phyloP scores from a whole-genome alignment of 2,888 invertebrate genomes.

The Tachystola acroxantha region DNA sequence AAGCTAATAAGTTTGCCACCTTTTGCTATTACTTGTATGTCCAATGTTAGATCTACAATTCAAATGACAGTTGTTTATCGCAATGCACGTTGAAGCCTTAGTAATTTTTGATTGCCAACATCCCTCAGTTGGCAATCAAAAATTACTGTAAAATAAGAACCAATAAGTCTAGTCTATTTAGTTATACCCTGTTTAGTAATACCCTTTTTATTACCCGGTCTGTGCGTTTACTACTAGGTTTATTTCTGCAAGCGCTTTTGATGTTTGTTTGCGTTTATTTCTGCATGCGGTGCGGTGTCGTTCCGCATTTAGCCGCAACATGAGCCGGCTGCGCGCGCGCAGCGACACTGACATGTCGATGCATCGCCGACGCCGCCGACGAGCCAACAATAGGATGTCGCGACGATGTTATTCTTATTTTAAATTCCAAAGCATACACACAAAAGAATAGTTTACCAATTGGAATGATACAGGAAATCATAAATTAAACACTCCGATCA shows the following conservation, averaged over 20 bases:
- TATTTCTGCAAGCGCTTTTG: conserved; percentile 25
- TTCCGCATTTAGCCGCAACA: conserved; percentile 67
- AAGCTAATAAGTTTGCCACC: too few species aligned
- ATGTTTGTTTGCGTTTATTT: conserved; percentile 63
- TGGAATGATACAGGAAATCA: conserved; percentile 11
- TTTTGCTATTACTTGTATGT: too few species aligned
- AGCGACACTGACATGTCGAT: conserved; percentile 33
- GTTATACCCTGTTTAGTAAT: too few species aligned
- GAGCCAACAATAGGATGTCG: conserved; percentile 38
- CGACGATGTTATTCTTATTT: conserved; percentile 21
- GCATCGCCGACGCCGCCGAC: conserved; percentile 33
- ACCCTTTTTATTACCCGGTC: too few species aligned
- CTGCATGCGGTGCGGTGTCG: conserved; percentile 49
- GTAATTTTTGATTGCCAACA: too few species aligned
- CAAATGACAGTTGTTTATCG: too few species aligned
- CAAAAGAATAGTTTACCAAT: conserved; percentile 10
- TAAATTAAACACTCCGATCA: not conserved
- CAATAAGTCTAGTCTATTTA: too few species aligned
- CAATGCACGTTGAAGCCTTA: too few species aligned
- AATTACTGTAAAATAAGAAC: too few species aligned
- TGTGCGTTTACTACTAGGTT: conserved; percentile 29
- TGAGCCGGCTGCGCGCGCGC: conserved; percentile 42
- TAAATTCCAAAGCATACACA: conserved; percentile 15
- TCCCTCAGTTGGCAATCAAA: too few species aligned
- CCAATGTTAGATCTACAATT: too few species aligned